Evolutionary conservation across 2,113 vertebrate species (phyloP).

Genomic region (Vulpes vulpes): DNA sequence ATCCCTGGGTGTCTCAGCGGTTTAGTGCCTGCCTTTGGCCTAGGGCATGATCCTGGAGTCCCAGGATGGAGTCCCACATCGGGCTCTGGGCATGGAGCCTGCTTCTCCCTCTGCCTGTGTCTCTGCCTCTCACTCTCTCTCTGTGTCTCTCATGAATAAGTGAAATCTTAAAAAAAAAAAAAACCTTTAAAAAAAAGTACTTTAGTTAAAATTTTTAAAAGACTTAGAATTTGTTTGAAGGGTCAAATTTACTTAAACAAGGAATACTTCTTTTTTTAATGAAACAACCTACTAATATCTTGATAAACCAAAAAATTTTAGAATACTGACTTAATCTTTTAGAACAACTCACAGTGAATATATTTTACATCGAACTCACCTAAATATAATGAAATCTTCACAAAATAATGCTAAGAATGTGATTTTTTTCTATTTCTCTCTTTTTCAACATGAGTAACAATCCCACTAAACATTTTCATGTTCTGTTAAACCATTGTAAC

Average conservation of each 20-base stretch:
- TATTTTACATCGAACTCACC: not conserved
- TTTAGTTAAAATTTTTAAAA: not conserved
- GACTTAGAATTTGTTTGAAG: not conserved
- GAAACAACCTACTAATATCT: not conserved
- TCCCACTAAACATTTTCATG: not conserved
- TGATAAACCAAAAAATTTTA: not conserved
- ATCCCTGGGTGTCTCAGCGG: no score
- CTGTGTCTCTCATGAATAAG: no score
- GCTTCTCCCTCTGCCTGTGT: no score
- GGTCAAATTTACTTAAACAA: not conserved
- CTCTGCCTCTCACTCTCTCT: no score
- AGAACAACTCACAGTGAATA: not conserved
- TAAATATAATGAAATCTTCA: conserved; percentile 30
- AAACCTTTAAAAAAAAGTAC: not conserved
- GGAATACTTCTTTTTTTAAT: not conserved
- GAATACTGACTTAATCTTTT: not conserved
- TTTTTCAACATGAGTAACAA: not conserved
- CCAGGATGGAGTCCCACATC: no score
- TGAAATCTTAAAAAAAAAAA: no score
- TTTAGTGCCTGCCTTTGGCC: no score
- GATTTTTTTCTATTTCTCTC: not conserved
- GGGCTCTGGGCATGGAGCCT: no score
- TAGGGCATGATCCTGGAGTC: no score
- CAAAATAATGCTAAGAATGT: not conserved
- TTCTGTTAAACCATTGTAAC: not conserved